These are phyloP conservation scores for Pluvianellus socialis DNA, from an alignment of 2,113 vertebrate genomes.

Conservation along the genomic window DNA sequence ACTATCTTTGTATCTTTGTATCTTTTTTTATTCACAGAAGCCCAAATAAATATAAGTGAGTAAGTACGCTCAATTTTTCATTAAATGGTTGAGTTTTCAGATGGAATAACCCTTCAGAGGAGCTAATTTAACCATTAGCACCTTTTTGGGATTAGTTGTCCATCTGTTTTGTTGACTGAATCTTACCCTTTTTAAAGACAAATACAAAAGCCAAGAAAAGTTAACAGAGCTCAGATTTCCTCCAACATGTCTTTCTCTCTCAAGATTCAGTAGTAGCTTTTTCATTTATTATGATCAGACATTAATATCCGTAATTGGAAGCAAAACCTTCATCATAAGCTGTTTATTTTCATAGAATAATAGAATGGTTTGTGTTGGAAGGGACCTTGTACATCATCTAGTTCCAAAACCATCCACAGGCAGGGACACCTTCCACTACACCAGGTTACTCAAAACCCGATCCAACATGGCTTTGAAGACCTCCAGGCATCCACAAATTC, in stretches of 20 bases:
- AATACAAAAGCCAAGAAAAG: not conserved
- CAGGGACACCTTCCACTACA: not conserved
- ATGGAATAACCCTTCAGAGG: not conserved
- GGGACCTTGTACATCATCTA: not conserved
- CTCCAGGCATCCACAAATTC: fast-evolving
- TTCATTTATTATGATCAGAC: not conserved
- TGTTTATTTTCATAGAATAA: not conserved
- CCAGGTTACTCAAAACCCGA: not conserved
- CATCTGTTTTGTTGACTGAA: not conserved
- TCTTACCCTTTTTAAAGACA: not conserved
- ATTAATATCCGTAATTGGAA: not conserved
- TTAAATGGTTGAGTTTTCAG: not conserved
- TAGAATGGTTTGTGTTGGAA: not conserved
- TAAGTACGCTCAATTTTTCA: not conserved
- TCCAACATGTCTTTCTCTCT: not conserved
- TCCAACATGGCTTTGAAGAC: not conserved
- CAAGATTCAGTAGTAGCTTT: not conserved
- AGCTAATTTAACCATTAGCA: not conserved
- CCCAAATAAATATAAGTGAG: not conserved
- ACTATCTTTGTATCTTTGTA: not conserved
- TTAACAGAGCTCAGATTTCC: not conserved
- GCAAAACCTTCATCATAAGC: not conserved
- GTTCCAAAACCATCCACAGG: fast-evolving
- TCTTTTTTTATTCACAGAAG: not conserved
- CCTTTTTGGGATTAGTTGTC: not conserved